Percentiles rank a stretch among this genome's conserved stretches.
Evolutionary conservation across 30 jellyfish, hydroid and myxozoan species (phyloP).

Genomic region (Aurelia aurita): DNA sequence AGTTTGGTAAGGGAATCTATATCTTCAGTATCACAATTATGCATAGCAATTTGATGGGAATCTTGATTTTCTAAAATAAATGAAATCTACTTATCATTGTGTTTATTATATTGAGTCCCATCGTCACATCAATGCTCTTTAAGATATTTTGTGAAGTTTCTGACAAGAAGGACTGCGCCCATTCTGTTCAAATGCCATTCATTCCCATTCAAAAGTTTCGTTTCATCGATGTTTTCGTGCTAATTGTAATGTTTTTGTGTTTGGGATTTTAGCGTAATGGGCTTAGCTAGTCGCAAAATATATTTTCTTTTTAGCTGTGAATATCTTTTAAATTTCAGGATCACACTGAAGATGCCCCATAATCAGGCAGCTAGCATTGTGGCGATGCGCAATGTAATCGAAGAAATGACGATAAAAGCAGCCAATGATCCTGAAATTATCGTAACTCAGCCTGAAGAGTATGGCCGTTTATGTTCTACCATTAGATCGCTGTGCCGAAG

Average conservation of each 20-base stretch:
- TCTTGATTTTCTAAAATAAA: neutral
- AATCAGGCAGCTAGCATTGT: constrained; percentile 85
- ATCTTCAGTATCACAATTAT: neutral
- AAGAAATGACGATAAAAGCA: constrained; percentile 76
- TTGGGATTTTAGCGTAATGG: too few relatives aligned
- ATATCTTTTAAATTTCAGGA: constrained; percentile 49
- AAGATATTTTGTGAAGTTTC: neutral
- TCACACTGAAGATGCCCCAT: constrained; percentile 83
- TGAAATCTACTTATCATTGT: neutral
- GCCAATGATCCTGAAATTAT: constrained; percentile 84
- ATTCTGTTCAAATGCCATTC: too few relatives aligned
- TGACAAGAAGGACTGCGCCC: too few relatives aligned
- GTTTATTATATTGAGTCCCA: neutral
- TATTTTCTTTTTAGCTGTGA: neutral
- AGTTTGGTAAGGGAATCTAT: neutral
- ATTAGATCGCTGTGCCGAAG: constrained; percentile 83
- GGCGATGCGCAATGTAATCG: constrained; percentile 80
- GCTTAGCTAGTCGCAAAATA: too few relatives aligned
- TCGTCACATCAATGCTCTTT: constrained; percentile 1
- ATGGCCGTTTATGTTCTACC: constrained; percentile 35
- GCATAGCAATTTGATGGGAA: constrained; percentile 5
- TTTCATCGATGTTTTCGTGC: too few relatives aligned
- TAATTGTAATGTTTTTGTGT: too few relatives aligned
- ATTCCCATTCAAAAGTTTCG: too few relatives aligned
- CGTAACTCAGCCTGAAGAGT: constrained; percentile 51